A percentile compares a stretch with the other conserved stretches of the same genome.
These are phyloP conservation scores for Achatina immaculata DNA, from an alignment of 1,140 invertebrate species.

Conservation along the genomic window DNA sequence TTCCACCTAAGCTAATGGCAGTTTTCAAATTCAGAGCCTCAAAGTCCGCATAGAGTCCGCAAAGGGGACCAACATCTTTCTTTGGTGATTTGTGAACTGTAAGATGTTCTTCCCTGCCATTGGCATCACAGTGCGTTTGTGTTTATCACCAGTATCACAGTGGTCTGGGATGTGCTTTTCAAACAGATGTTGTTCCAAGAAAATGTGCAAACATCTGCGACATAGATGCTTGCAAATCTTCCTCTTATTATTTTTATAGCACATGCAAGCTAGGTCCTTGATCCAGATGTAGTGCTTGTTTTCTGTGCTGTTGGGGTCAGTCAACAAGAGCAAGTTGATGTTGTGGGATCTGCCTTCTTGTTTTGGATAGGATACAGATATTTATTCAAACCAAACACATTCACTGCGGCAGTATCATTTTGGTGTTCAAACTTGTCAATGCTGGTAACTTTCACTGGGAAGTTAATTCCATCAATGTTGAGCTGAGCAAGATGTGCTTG, in stretches of 20 bases:
- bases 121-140: not conserved
- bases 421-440: not conserved
- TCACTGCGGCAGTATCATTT: not conserved
- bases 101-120: not conserved
- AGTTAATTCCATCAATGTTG: not conserved
- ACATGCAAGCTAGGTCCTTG: not conserved
- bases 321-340: not conserved
- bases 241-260: not conserved
- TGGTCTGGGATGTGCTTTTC: not conserved
- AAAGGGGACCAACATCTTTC: not conserved
- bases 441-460: not conserved
- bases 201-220: not conserved
- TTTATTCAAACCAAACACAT: not conserved
- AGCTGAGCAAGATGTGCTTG: not conserved
- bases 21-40: not conserved
- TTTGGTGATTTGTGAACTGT: not conserved
- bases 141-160: not conserved
- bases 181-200: not conserved
- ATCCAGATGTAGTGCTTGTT: not conserved
- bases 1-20: not conserved
- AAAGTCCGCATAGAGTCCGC: not conserved
- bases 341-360: not conserved
- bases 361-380: not conserved
- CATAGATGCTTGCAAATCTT: not conserved
- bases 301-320: too few relatives aligned